Evolutionary conservation across 2,888 invertebrate genomes (phyloP).

Genomic region (Drosophila maculinotata): DNA sequence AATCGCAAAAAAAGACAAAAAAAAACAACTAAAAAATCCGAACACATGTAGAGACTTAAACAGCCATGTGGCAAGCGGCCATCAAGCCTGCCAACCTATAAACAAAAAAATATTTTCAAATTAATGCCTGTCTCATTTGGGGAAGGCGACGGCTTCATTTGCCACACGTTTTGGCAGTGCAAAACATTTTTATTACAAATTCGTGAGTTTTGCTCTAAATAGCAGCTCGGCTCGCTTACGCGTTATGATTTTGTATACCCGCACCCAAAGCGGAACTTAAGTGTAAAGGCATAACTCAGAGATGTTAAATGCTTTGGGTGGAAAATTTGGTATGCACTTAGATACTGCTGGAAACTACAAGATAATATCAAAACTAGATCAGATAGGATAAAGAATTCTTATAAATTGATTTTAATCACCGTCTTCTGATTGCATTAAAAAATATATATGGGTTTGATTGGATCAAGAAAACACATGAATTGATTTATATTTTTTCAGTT

Average conservation of each 20-base stretch:
- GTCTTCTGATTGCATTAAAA: too few species aligned
- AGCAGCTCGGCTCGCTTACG: constrained; percentile 53
- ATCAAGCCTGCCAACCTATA: constrained; percentile 29
- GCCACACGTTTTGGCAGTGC: constrained; percentile 61
- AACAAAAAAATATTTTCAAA: constrained; percentile 43
- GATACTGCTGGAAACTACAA: background rate
- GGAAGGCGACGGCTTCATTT: constrained; percentile 35
- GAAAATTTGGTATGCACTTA: background rate
- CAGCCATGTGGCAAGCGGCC: constrained; percentile 50
- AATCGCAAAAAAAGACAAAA: constrained; percentile 2
- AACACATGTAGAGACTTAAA: constrained; percentile 61
- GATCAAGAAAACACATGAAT: too few species aligned
- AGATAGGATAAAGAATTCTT: too few species aligned
- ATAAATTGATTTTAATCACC: too few species aligned
- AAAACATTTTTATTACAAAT: constrained; percentile 81
- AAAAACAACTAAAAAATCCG: constrained; percentile 9
- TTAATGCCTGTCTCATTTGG: constrained; percentile 53
- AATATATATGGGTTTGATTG: too few species aligned
- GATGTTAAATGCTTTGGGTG: background rate
- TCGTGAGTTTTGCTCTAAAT: constrained; percentile 81
- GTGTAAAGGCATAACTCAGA: constrained; percentile 5
- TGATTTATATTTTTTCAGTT: too few species aligned
- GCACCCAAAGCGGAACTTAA: constrained; percentile 5
- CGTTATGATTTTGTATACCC: constrained; percentile 27
- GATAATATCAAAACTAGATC: too few species aligned